These are phyloP conservation scores for Eupelmus urozonus DNA, from an alignment of 2,888 invertebrate genomes.

Conservation along the genomic window DNA sequence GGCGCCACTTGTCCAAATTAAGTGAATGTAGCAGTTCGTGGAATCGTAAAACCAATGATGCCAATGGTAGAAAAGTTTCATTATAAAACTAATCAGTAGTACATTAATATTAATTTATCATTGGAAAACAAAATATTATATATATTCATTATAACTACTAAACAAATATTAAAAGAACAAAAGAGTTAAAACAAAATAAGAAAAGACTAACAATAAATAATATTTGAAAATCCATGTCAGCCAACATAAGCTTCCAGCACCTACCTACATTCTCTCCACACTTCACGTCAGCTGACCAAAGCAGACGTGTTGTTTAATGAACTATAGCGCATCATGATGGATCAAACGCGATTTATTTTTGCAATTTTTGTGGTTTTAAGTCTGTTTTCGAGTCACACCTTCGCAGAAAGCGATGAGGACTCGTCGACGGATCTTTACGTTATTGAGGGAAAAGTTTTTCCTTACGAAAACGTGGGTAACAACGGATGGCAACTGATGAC, in stretches of 20 bases:
- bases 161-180: no score
- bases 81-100: no score
- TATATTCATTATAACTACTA: no score
- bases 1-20: no score
- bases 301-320: constrained; percentile 47
- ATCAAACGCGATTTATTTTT: constrained; percentile 49
- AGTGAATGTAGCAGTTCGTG: no score
- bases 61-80: no score
- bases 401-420: constrained; percentile 76
- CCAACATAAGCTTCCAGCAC: constrained; percentile 14
- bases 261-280: not conserved
- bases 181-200: no score
- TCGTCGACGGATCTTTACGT: constrained; percentile 82
- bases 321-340: constrained; percentile 36
- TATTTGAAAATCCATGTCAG: constrained; percentile 15
- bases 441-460: constrained; percentile 90
- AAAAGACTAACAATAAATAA: not conserved
- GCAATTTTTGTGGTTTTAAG: constrained; percentile 60
- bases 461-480: constrained; percentile 82
- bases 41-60: no score
- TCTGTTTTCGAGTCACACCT: constrained; percentile 54
- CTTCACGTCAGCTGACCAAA: constrained; percentile 40
- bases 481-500: constrained; percentile 88
- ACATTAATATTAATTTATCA: no score
- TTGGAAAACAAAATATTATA: no score